Percentiles rank a stretch among this genome's conserved stretches.
Evolutionary conservation across 2,113 vertebrate species (phyloP).

Genomic region (Columba janthina): DNA sequence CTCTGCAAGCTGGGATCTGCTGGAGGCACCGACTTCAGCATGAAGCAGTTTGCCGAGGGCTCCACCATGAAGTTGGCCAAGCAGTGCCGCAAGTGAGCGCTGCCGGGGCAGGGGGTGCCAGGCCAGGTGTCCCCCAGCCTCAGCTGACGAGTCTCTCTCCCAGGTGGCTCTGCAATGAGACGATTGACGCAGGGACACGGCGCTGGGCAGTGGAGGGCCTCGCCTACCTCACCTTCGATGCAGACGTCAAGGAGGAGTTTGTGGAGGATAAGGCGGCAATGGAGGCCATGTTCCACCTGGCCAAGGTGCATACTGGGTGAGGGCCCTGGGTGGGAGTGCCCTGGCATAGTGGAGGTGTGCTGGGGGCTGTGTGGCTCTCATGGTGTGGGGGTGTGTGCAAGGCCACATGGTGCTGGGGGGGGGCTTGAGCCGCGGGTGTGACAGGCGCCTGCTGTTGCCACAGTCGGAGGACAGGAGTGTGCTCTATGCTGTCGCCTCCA

Average conservation of each 20-base stretch:
- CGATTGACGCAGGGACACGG: constrained; percentile 82
- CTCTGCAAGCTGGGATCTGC: constrained; percentile 97
- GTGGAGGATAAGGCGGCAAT: constrained; percentile 89
- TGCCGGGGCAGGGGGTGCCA: rapidly evolving
- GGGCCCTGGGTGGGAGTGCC: too few species aligned
- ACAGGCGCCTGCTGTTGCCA: rapidly evolving
- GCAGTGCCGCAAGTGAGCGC: constrained; percentile 94
- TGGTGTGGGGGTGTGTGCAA: too few species aligned
- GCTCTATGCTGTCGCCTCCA: constrained; percentile 92
- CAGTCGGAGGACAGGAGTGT: constrained; percentile 94
- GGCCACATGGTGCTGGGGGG: background rate
- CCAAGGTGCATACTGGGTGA: constrained; percentile 75
- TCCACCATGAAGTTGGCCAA: constrained; percentile 95
- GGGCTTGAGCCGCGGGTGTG: background rate
- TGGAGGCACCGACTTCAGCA: constrained; percentile 96
- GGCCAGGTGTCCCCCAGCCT: background rate
- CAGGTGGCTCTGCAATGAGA: constrained; percentile 95
- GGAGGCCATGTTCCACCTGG: constrained; percentile 91
- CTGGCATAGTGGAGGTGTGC: too few species aligned
- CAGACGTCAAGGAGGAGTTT: constrained; percentile 95
- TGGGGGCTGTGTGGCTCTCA: rapidly evolving
- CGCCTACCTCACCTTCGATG: constrained; percentile 96
- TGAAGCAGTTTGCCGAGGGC: constrained; percentile 99
- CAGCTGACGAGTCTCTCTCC: rapidly evolving
- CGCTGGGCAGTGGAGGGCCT: constrained; percentile 97